Base-by-base conservation (phyloP, 2,888 invertebrate genomes). In the Drosophila mimetica region DNA sequence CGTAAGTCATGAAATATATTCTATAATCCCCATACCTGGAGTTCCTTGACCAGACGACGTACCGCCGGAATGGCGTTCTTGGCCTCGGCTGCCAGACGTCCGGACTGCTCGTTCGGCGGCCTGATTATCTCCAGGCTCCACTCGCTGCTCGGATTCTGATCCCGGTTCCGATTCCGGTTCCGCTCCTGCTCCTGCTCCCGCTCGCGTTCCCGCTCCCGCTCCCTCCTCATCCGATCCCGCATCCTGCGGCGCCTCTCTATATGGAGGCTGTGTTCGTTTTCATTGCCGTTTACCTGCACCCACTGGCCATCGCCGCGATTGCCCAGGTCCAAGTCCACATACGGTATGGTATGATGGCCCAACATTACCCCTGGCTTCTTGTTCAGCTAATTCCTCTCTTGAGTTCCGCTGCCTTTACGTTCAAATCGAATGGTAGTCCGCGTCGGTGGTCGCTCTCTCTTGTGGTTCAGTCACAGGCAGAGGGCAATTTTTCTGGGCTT, bases 241-340 rank as follows among this genome's bases (percentile, higher is more conserved):
- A 41, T 13, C 34, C 54, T 22, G 5, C 18, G 18, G 5, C 39
- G 39, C 18, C 18, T 39, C 39, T 18, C 18, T 18, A 18, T 18
- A 18, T 11, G 18, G 4, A 4, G 39, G 11, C 9, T 39, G 36
- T 1, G 14, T 8, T 16, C 8, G 18, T 39, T 39, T 18, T 9
- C 37, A 4, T 4, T 4, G 9, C 16, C 39, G 18, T 44, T 42
- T 7, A 30, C 11, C 25, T 34, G 50, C 16, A 34, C 13, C n/a
- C n/a, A n/a, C n/a, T n/a, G n/a, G 41, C 59, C 59, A n/a, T 59
- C 59, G 22, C 59, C 59, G 14, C 59, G 59, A 20, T 50, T 36
- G 22, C 32, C 59, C 13, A 59, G 25, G 30, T 58, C 59, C 9
- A 51, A 18, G 30, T 58, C 48, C 7, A 58, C 28, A 5, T 28